Base-by-base conservation (phyloP, 2,888 invertebrate genomes). In the Anthoptus insignis region DNA sequence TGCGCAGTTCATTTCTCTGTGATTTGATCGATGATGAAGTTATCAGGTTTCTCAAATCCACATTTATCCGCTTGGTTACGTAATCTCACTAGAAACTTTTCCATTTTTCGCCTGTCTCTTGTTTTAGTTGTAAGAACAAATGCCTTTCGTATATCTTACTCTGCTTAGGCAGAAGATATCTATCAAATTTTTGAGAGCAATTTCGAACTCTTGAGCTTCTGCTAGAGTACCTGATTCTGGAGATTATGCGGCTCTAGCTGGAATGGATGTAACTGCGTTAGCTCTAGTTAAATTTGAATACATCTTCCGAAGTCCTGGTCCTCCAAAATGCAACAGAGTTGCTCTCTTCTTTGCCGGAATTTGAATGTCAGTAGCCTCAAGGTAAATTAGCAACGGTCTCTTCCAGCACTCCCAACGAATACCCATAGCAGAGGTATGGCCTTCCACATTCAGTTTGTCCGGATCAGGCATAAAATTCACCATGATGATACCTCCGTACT, bases 21-120 rank as follows among this genome's bases (percentile, higher is more conserved):
- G 14, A 70, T 65, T 42, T 69, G 72, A 37, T 71, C 72, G 11
- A 74, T 63, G 0, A 72, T 19, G 11, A 70, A 24, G 5, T 71
- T 65, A 9, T 72, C 65, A 22, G 19, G 1, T 11, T 64, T 32
- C 16, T 13, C 3, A 56, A 72, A 72, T 53, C 69, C 14, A 27
- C 72, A 73, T 65, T 70, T 70, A 4, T 16, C 27, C 8, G 64
- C 56, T 68, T 69, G 69, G 7, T 71, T 21, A 16, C 69, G 16
- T 2, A 73, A 49, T 9, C 66, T 47, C 6, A 67, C 56, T 3
- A 70, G 3, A 52, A 68, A 69, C 39, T 65, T 71, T 34, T 69
- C 73, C 29, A 73, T 69, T n/a, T 66, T 37, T 73, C 71, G 1
- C 21, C 50, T 5, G 13, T 1, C 11, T 37, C 37, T 4, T 37